Conservation (phyloP, 2,888 invertebrate genomes). For the Aphelenchoides bicaudatus region DNA sequence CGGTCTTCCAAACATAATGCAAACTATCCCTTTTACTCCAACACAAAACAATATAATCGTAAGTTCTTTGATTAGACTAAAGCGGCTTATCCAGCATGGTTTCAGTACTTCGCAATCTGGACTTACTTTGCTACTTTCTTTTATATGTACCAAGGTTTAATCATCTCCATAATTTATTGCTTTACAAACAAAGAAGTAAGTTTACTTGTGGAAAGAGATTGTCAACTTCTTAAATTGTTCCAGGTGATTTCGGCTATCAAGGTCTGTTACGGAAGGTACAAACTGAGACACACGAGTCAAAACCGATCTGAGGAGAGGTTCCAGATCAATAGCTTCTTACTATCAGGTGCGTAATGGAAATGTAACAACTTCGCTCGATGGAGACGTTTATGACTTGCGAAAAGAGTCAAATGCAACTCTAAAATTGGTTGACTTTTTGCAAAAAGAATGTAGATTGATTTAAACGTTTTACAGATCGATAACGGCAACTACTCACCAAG, state of each 20-base stretch:
- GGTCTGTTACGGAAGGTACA: slow-evolving; percentile 51
- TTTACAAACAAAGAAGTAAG: slow-evolving; percentile 64
- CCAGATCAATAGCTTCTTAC: slow-evolving; percentile 52
- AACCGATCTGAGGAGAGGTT: slow-evolving; percentile 50
- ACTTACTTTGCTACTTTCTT: slow-evolving; percentile 45
- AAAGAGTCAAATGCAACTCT: slow-evolving; percentile 10
- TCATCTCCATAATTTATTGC: slow-evolving; percentile 65
- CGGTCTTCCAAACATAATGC: slow-evolving; percentile 65
- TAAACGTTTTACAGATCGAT: not conserved
- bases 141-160: slow-evolving; percentile 64
- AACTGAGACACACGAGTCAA: slow-evolving; percentile 52
- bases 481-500: slow-evolving; percentile 10
- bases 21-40: slow-evolving; percentile 62
- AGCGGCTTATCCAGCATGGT: not conserved
- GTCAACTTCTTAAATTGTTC: slow-evolving; percentile 18
- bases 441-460: not conserved
- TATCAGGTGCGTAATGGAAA: slow-evolving; percentile 52
- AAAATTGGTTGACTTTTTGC: slow-evolving; percentile 12
- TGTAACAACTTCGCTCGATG: slow-evolving; percentile 35
- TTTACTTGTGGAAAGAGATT: not conserved
- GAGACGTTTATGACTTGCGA: slow-evolving; percentile 11
- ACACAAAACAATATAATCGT: slow-evolving; percentile 60
- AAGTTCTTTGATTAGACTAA: slow-evolving; percentile 2
- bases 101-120: slow-evolving; percentile 46
- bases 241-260: slow-evolving; percentile 55